A percentile compares a stretch with the other conserved stretches of the same genome.
Evolutionary conservation across 53 echinoderm and acorn worm genomes (phyloP).

Genomic region (Luidia sarsii): DNA sequence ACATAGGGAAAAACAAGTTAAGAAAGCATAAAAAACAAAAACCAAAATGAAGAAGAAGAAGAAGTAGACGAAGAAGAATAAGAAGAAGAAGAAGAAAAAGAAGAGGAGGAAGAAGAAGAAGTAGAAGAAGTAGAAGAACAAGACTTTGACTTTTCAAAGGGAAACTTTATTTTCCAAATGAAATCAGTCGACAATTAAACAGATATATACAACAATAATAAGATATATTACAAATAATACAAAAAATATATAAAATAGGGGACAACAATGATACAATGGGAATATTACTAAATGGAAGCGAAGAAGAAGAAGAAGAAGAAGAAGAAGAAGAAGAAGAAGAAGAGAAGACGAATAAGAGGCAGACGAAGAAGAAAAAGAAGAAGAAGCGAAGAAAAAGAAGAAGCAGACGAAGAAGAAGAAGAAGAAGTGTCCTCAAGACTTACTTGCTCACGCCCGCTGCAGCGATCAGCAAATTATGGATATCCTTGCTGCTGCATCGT

Average conservation of each 20-base stretch:
- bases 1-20: too few relatives aligned
- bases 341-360: background rate
- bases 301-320: background rate
- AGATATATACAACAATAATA: too few relatives aligned
- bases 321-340: background rate
- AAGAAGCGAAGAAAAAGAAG: background rate
- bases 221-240: too few relatives aligned
- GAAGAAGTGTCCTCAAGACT: background rate
- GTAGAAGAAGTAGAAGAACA: too few relatives aligned
- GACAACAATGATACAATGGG: background rate
- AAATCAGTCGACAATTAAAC: too few relatives aligned
- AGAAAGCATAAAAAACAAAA: too few relatives aligned
- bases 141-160: too few relatives aligned
- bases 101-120: too few relatives aligned
- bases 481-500: conserved; percentile 74
- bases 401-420: background rate
- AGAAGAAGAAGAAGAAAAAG: too few relatives aligned
- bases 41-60: too few relatives aligned
- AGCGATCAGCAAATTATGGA: conserved; percentile 69
- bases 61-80: too few relatives aligned
- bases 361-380: background rate
- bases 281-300: background rate
- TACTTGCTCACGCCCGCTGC: conserved; percentile 83
- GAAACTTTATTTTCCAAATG: too few relatives aligned
- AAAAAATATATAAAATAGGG: background rate